A percentile compares a stretch with the other conserved stretches of the same genome.
Conservation (phyloP, 2,888 invertebrate genomes). For the Drosophila subquinaria region DNA sequence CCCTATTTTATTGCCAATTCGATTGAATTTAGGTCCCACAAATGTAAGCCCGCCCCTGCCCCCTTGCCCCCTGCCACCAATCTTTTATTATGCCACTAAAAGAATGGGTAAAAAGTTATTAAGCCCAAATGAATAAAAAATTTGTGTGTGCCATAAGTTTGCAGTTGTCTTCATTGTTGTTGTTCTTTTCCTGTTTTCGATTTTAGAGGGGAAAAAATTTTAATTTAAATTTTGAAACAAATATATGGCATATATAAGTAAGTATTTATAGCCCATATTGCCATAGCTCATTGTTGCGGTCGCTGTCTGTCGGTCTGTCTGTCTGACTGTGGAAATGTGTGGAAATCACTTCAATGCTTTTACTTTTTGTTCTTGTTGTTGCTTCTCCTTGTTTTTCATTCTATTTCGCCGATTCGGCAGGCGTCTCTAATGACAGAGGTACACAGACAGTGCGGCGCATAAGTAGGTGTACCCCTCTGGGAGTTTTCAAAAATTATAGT, state of each 20-base stretch:
- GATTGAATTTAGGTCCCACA: constrained; percentile 66
- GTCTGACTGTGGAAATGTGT: constrained; percentile 47
- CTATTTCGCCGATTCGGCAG: constrained; percentile 61
- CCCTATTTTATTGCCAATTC: constrained; percentile 80
- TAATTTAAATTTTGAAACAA: constrained; percentile 32
- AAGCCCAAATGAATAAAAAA: constrained; percentile 42
- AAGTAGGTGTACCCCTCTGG: constrained; percentile 24
- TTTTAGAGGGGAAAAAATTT: constrained; percentile 37
- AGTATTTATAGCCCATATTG: constrained; percentile 68
- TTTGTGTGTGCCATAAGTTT: constrained; percentile 60
- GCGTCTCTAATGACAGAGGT: constrained; percentile 66
- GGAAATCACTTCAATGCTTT: constrained; percentile 72
- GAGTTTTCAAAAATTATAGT: background rate
- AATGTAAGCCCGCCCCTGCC: constrained; percentile 37
- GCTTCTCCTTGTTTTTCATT: constrained; percentile 16
- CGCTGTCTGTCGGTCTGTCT: constrained; percentile 22
- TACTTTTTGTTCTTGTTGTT: constrained; percentile 17
- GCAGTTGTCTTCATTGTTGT: constrained; percentile 48
- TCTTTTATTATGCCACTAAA: constrained; percentile 25
- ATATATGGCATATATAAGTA: constrained; percentile 61
- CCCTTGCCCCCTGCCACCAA: constrained; percentile 1
- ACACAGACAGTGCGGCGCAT: constrained; percentile 47
- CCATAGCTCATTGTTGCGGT: constrained; percentile 72
- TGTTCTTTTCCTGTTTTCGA: constrained; percentile 20
- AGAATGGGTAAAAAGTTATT: constrained; percentile 31